Conservation (phyloP, 2,797 vertebrate genomes). For the Enteromius afrohamiltoni region DNA sequence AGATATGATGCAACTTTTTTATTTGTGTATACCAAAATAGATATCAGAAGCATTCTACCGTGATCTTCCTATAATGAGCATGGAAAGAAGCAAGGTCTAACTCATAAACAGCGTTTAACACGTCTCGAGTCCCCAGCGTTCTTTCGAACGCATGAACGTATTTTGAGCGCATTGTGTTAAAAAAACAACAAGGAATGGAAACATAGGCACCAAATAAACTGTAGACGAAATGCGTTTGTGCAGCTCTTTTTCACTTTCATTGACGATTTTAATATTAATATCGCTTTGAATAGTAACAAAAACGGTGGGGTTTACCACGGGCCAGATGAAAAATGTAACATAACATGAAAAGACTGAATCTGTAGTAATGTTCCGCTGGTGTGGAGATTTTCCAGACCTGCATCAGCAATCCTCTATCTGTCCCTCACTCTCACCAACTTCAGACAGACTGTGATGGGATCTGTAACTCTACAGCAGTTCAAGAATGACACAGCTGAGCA, state of each 20-base stretch:
- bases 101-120: not conserved
- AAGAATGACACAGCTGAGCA: slow-evolving; percentile 9
- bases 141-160: not conserved
- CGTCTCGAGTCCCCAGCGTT: not conserved
- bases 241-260: not conserved
- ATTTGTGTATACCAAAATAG: not conserved
- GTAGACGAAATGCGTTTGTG: not conserved
- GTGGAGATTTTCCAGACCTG: not conserved
- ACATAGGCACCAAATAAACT: not conserved
- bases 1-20: not conserved
- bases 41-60: not conserved
- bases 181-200: not conserved
- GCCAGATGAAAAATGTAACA: not conserved
- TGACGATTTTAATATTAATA: not conserved
- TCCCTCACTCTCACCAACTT: slow-evolving; percentile 3
- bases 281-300: not conserved
- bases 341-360: not conserved
- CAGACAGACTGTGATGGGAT: slow-evolving; percentile 1
- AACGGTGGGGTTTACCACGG: too few species aligned
- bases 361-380: slow-evolving; percentile 1
- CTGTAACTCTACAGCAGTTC: not conserved
- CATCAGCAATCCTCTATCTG: slow-evolving; percentile 27
- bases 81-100: not conserved
- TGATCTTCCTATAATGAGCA: not conserved
- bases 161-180: not conserved